These are phyloP conservation scores for Gadopsis bispinosus DNA, from an alignment of 2,797 vertebrate species.

Conservation along the genomic window DNA sequence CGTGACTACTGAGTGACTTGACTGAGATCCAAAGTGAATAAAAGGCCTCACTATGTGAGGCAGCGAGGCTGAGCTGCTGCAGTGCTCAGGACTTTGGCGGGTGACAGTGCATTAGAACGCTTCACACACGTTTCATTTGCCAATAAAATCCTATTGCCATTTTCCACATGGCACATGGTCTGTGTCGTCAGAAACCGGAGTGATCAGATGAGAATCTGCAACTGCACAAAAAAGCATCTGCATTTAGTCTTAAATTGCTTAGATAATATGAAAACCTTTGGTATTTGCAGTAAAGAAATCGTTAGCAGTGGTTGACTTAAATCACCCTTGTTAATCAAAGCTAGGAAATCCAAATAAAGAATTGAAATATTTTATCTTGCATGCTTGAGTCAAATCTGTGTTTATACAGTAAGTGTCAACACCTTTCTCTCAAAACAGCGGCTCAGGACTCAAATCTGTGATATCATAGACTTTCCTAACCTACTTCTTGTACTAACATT, in stretches of 20 bases:
- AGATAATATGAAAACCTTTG: not conserved
- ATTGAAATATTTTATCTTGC: not conserved
- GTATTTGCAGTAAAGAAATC: constrained; percentile 1
- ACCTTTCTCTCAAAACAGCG: constrained; percentile 32
- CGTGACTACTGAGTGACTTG: constrained; percentile 87
- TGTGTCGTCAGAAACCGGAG: constrained; percentile 55
- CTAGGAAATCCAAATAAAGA: not conserved
- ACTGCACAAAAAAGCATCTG: constrained; percentile 46
- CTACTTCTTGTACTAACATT: constrained; percentile 59
- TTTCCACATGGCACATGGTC: constrained; percentile 65
- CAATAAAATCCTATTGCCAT: constrained; percentile 78
- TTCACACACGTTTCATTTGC: constrained; percentile 79
- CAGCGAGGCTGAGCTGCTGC: constrained; percentile 78
- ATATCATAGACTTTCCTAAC: constrained; percentile 50
- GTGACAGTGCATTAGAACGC: constrained; percentile 79
- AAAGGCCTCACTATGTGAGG: constrained; percentile 84
- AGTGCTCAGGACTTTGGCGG: constrained; percentile 80
- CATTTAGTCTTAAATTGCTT: constrained; percentile 23
- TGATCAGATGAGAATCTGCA: constrained; percentile 55
- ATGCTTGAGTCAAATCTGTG: constrained; percentile 30
- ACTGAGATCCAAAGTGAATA: constrained; percentile 86
- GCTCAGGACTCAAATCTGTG: constrained; percentile 38
- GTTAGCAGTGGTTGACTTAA: constrained; percentile 11
- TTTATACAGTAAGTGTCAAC: constrained; percentile 5
- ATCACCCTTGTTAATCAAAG: constrained; percentile 9